Conservation (phyloP, 2,888 invertebrate genomes). For the Stenodera caucasica region DNA sequence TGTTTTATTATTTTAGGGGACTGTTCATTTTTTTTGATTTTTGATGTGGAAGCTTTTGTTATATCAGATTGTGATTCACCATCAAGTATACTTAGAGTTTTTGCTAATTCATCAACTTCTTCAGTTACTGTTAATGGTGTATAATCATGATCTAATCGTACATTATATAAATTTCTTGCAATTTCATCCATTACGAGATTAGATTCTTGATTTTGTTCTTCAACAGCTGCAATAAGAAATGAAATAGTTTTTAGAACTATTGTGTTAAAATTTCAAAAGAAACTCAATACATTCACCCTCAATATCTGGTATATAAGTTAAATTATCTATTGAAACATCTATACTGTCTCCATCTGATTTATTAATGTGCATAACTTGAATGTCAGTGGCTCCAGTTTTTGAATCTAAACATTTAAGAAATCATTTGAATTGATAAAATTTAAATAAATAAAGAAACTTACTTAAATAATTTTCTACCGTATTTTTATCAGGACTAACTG, state of each 20-base stretch:
- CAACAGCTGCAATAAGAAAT: neutral
- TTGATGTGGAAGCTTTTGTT: conserved; percentile 22
- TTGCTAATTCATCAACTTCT: conserved; percentile 52
- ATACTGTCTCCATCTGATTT: conserved; percentile 50
- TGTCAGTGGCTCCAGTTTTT: conserved; percentile 47
- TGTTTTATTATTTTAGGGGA: conserved; percentile 16
- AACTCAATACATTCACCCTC: conserved; percentile 15
- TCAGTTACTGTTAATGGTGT: conserved; percentile 68
- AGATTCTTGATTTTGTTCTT: neutral
- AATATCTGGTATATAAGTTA: conserved; percentile 49
- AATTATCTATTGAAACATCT: conserved; percentile 57
- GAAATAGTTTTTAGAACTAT: neutral
- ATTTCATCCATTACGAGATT: conserved; percentile 56
- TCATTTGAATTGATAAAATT: conserved; percentile 14
- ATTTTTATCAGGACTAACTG: conserved; percentile 78
- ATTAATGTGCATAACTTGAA: conserved; percentile 53
- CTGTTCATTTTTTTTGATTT: conserved; percentile 27
- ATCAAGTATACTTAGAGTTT: conserved; percentile 52
- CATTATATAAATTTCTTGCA: conserved; percentile 57
- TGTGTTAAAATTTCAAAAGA: no score
- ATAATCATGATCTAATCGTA: conserved; percentile 81
- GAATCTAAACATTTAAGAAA: conserved; percentile 39
- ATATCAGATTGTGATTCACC: conserved; percentile 39
- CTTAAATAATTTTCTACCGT: conserved; percentile 78
- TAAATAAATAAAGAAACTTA: conserved; percentile 55